These are phyloP conservation scores for rat (Rattus norvegicus) DNA, from an alignment of 2,113 vertebrate genomes.

Conservation along the genomic window DNA sequence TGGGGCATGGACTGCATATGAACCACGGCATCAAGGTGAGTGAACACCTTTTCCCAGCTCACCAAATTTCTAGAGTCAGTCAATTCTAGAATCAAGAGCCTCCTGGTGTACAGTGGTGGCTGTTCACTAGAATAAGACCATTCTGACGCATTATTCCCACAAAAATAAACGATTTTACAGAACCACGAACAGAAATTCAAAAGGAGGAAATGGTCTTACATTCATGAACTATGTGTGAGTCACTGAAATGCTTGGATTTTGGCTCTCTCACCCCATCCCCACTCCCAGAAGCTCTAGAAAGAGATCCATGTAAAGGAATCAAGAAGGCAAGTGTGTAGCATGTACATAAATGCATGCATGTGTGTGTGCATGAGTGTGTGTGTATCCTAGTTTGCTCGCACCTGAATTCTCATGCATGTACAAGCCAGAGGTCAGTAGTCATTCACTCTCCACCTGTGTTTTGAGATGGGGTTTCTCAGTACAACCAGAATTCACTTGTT, in stretches of 20 bases:
- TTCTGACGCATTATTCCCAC: not conserved
- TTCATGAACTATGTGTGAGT: conserved; percentile 7
- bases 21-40: not conserved
- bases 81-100: not conserved
- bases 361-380: not conserved
- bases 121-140: conserved; percentile 33
- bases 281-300: not conserved
- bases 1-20: not conserved
- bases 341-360: not conserved
- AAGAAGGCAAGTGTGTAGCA: not conserved
- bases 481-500: not conserved
- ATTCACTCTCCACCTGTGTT: no score
- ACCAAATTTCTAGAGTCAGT: not conserved
- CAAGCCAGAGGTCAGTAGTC: not conserved
- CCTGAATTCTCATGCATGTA: not conserved
- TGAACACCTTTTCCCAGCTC: not conserved
- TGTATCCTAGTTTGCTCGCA: not conserved
- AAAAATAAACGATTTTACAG: conserved; percentile 56
- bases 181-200: not conserved
- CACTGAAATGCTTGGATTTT: not conserved
- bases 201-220: not conserved
- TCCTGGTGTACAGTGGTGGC: not conserved
- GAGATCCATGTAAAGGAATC: fast-evolving
- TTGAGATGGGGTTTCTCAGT: no score
- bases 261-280: not conserved